Evolutionary conservation across 2,888 invertebrate genomes (phyloP).

Genomic region (Thysanoteuthis rhombus): DNA sequence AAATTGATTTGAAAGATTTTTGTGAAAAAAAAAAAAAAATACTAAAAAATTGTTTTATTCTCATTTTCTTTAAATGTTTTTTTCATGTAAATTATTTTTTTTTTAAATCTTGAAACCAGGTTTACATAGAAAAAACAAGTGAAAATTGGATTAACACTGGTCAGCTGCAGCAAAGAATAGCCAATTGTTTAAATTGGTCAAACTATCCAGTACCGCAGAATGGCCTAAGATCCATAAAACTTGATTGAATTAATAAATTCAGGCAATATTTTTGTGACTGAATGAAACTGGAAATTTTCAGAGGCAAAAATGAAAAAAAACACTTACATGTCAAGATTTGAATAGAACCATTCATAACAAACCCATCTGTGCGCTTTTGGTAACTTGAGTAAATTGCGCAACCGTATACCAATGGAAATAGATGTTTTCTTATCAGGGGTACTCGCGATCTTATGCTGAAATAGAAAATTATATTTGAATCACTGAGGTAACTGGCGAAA

Average conservation of each 20-base stretch:
- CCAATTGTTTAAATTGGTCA: too few species aligned
- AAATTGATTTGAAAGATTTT: too few species aligned
- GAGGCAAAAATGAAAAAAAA: not conserved
- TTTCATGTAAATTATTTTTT: too few species aligned
- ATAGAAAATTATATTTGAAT: not conserved
- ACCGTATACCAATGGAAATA: conserved; percentile 86
- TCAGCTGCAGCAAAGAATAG: too few species aligned
- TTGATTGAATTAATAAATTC: not conserved
- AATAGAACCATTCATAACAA: conserved; percentile 99
- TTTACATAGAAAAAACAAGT: too few species aligned
- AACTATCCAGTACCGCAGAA: too few species aligned
- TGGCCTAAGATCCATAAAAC: not conserved
- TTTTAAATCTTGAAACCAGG: too few species aligned
- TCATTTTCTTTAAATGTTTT: too few species aligned
- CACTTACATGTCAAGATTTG: conserved; percentile 87
- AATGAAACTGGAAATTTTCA: not conserved
- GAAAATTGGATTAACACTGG: too few species aligned
- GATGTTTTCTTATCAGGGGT: conserved; percentile 81
- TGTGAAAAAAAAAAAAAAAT: too few species aligned
- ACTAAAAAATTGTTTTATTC: too few species aligned
- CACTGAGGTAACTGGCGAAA: not conserved
- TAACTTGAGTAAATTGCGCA: conserved; percentile 86
- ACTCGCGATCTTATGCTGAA: conserved; percentile 25
- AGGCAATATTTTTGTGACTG: not conserved
- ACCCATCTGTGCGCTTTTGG: conserved; percentile 99